phyloP scores from a whole-genome alignment of 2,113 vertebrate species.

The Chrysemys picta region DNA sequence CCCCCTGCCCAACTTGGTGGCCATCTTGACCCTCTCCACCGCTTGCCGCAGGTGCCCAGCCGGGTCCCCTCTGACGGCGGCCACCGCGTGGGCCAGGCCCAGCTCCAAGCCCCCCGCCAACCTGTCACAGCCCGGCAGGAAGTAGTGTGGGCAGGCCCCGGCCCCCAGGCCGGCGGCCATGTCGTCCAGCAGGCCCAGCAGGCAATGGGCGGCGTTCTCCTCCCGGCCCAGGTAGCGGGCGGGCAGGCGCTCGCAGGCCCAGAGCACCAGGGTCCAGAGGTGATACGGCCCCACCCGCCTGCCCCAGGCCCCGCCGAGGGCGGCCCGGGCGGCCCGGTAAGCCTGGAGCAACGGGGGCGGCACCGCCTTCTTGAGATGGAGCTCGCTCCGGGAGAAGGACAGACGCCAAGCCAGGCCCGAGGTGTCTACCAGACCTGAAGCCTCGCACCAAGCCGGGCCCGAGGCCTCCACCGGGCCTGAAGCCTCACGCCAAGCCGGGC shows the following conservation, averaged over 20 bases:
- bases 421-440: accelerated
- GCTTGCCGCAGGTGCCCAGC: slow-evolving; percentile 83
- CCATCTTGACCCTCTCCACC: slow-evolving; percentile 85
- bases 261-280: slow-evolving; percentile 86
- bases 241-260: slow-evolving; percentile 89
- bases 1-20: slow-evolving; percentile 65
- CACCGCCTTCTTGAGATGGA: slow-evolving; percentile 88
- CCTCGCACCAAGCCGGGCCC: neutral
- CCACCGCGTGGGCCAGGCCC: slow-evolving; percentile 81
- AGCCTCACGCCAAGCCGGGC: too few relatives aligned
- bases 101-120: slow-evolving; percentile 78
- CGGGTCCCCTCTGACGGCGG: slow-evolving; percentile 85
- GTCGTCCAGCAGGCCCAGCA: slow-evolving; percentile 88
- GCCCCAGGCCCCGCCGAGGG: slow-evolving; percentile 79
- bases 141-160: slow-evolving; percentile 87
- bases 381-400: slow-evolving; percentile 89
- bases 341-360: slow-evolving; percentile 86
- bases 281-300: slow-evolving; percentile 80
- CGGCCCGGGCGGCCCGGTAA: slow-evolving; percentile 85
- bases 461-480: neutral
- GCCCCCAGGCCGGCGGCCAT: slow-evolving; percentile 85
- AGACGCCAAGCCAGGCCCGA: slow-evolving; percentile 78
- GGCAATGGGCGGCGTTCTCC: slow-evolving; percentile 79
- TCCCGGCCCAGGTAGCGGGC: slow-evolving; percentile 80
- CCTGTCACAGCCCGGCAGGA: slow-evolving; percentile 87